Evolutionary conservation across 2,797 vertebrate species (phyloP).

Genomic region (Balearica regulorum): DNA sequence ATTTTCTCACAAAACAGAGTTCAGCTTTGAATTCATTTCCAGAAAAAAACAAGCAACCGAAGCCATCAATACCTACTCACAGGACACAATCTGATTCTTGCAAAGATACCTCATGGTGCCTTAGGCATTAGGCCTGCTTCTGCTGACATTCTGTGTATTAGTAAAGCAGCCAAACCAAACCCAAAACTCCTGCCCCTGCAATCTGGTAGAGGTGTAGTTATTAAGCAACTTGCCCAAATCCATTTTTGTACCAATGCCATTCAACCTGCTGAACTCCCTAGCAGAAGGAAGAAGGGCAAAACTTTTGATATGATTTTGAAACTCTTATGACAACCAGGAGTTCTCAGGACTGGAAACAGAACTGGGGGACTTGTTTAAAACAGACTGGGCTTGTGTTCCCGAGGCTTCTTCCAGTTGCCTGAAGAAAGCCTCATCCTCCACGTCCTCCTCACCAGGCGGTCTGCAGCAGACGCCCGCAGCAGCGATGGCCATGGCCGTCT

Average conservation of each 20-base stretch:
- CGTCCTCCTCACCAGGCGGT: fast-evolving
- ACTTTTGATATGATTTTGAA: neutral
- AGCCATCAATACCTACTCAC: neutral
- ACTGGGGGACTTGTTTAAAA: neutral
- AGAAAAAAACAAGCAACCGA: neutral
- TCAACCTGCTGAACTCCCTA: neutral
- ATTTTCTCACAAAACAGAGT: neutral
- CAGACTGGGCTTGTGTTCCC: neutral
- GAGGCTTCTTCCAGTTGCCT: neutral
- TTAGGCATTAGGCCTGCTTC: neutral
- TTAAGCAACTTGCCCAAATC: neutral
- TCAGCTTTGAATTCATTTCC: neutral
- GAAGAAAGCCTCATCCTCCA: neutral
- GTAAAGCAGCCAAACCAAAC: neutral
- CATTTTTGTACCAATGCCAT: fast-evolving
- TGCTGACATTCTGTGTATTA: too few species aligned
- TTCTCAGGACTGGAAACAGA: neutral
- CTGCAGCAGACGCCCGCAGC: fast-evolving
- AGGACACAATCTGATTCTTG: neutral
- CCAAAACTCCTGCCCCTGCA: neutral
- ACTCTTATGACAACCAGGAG: too few species aligned
- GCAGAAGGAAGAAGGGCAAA: neutral
- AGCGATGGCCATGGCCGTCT: fast-evolving
- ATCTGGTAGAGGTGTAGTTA: neutral
- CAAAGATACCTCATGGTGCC: neutral